Conservation (phyloP, 2,888 invertebrate genomes). For the Pachliopta kotzebuea region DNA sequence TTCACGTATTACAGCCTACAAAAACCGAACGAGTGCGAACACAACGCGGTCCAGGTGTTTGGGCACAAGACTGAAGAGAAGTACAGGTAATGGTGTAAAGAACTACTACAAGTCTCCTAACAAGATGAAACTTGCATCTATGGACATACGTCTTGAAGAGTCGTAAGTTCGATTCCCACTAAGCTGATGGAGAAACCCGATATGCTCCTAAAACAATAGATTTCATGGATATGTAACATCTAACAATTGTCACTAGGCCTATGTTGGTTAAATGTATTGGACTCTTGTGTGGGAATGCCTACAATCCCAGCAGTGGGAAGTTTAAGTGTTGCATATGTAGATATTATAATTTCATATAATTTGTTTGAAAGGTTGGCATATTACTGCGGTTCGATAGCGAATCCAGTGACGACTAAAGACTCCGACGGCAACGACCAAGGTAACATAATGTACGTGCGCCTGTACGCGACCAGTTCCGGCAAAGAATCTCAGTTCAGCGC, state of each 20-base stretch:
- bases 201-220: no score
- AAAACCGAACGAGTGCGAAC: conserved; percentile 62
- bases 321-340: no score
- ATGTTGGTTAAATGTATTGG: no score
- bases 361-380: conserved; percentile 78
- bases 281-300: no score
- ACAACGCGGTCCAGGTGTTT: conserved; percentile 63
- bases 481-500: conserved; percentile 83
- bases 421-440: conserved; percentile 51
- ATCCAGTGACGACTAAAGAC: conserved; percentile 82
- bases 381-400: conserved; percentile 94
- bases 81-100: conserved; percentile 18
- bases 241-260: no score
- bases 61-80: conserved; percentile 38
- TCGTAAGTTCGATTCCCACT: no score
- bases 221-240: no score
- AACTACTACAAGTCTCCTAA: no score
- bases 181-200: no score
- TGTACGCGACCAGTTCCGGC: conserved; percentile 83
- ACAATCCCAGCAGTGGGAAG: no score
- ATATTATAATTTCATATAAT: no score
- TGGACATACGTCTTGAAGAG: background rate
- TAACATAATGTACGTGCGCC: conserved; percentile 86
- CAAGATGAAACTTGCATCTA: background rate
- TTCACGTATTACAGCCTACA: conserved; percentile 51